Percentiles rank a stretch among this genome's conserved stretches.
These are phyloP conservation scores for Pithys albifrons DNA, from an alignment of 2,113 vertebrate species.

Conservation along the genomic window DNA sequence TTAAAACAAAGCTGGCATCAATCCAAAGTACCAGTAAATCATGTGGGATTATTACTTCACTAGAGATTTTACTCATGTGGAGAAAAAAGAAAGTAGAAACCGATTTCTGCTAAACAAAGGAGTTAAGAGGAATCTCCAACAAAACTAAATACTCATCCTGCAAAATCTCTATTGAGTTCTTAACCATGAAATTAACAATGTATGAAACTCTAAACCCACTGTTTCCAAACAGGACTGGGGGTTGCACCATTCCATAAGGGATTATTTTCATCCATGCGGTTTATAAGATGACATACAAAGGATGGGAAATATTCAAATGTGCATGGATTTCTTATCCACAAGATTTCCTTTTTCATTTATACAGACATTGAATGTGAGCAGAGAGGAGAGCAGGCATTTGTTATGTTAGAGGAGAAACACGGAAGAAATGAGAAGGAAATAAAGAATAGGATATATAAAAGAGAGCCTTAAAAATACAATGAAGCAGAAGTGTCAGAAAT, in stretches of 20 bases:
- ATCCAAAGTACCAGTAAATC: constrained; percentile 43
- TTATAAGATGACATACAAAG: not conserved
- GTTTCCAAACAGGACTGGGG: not conserved
- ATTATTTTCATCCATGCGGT: not conserved
- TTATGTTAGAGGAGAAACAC: not conserved
- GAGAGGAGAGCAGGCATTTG: not conserved
- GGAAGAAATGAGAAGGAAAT: not conserved
- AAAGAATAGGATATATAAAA: not conserved
- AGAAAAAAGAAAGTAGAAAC: constrained; percentile 29
- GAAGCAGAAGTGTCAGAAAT: not conserved
- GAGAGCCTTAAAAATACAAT: not conserved
- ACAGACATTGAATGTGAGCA: not conserved
- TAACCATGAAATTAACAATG: not conserved
- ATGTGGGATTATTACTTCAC: constrained; percentile 36
- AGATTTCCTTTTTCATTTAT: not conserved
- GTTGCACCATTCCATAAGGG: not conserved
- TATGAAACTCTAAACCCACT: not conserved
- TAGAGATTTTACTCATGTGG: constrained; percentile 24
- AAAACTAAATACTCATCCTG: not conserved
- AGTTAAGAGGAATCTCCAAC: not conserved
- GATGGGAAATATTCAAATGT: not conserved
- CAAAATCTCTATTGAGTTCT: not conserved
- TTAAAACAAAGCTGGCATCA: constrained; percentile 57
- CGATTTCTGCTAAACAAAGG: constrained; percentile 12
- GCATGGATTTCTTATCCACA: not conserved